Evolutionary conservation across 2,888 invertebrate species (phyloP).

Genomic region (Andricus curvator): DNA sequence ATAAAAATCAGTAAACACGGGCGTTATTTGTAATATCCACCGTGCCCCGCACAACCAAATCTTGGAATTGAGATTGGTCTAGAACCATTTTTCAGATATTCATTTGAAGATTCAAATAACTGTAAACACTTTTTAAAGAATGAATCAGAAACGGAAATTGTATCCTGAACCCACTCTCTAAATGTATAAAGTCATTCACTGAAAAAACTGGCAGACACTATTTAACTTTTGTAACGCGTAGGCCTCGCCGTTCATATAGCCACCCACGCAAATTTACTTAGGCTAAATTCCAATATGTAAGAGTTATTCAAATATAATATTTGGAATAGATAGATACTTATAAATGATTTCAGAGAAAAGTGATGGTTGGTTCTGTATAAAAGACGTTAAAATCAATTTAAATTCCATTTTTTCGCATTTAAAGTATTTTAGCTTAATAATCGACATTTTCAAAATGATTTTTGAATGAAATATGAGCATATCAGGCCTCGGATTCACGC

Average conservation of each 20-base stretch:
- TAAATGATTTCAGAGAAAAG: neutral
- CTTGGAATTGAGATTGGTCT: too few species aligned
- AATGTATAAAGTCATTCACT: neutral
- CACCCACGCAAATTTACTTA: neutral
- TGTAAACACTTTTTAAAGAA: neutral
- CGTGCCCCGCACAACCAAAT: too few species aligned
- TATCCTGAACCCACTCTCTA: neutral
- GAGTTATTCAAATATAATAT: neutral
- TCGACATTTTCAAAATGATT: neutral
- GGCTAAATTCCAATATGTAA: neutral
- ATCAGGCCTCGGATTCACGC: neutral
- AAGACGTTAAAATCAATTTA: neutral
- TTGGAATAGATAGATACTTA: neutral
- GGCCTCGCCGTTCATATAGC: neutral
- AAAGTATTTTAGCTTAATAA: neutral
- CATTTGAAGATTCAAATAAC: neutral
- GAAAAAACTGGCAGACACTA: neutral
- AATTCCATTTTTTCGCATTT: neutral
- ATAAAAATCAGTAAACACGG: too few species aligned
- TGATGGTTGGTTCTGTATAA: neutral
- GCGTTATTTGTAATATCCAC: too few species aligned
- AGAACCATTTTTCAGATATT: too few species aligned
- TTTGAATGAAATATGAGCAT: neutral
- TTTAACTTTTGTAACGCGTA: conserved; percentile 2
- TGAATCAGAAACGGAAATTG: neutral